Evolutionary conservation across 2,888 invertebrate genomes (phyloP).

Genomic region (Lochmaea capreae): DNA sequence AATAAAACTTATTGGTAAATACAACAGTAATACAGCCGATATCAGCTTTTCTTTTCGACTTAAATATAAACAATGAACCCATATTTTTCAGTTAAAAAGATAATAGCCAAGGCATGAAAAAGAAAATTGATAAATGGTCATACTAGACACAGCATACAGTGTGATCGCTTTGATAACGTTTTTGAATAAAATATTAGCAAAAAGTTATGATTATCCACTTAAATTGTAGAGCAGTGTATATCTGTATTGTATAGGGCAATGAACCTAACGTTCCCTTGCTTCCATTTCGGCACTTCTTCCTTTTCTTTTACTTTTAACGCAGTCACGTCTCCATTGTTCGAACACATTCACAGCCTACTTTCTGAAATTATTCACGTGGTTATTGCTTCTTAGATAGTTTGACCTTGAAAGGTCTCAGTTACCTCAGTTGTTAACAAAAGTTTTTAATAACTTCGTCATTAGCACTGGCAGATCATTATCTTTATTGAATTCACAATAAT

Average conservation of each 20-base stretch:
- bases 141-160: too few species aligned
- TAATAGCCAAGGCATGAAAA: too few species aligned
- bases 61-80: too few species aligned
- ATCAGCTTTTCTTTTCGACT: too few species aligned
- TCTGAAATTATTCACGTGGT: constrained; percentile 5
- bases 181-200: too few species aligned
- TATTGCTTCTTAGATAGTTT: constrained; percentile 4
- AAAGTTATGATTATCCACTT: too few species aligned
- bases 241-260: neutral
- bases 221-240: too few species aligned
- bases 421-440: neutral
- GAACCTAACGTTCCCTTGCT: constrained; percentile 18
- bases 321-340: constrained; percentile 23
- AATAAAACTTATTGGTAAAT: too few species aligned
- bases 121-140: too few species aligned
- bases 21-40: too few species aligned
- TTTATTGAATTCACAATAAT: neutral
- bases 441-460: neutral
- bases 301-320: constrained; percentile 12
- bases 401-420: constrained; percentile 10
- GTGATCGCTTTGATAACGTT: too few species aligned
- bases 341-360: neutral
- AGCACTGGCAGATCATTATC: neutral
- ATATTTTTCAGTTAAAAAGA: too few species aligned
- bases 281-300: constrained; percentile 21